Evolutionary conservation across 2,113 vertebrate species (phyloP).

Genomic region (Callorhinus ursinus): DNA sequence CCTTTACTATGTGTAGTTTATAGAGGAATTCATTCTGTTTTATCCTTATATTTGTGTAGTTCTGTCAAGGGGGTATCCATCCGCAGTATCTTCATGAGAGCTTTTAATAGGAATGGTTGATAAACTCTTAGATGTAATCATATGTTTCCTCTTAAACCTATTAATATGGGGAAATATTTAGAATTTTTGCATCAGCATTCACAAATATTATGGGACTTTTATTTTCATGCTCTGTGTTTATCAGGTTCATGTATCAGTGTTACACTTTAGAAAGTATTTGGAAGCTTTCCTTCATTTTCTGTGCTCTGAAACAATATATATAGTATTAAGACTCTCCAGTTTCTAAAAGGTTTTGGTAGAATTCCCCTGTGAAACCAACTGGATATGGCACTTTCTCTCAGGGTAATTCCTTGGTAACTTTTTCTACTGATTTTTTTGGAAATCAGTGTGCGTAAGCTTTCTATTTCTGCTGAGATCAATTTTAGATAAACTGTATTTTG

Average conservation of each 20-base stretch:
- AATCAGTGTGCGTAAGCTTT: background rate
- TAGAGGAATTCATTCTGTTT: background rate
- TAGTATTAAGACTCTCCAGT: background rate
- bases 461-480: background rate
- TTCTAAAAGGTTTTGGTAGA: background rate
- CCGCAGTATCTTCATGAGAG: background rate
- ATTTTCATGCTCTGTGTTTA: background rate
- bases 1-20: background rate
- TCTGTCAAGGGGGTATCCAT: background rate
- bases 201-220: background rate
- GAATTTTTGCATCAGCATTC: background rate
- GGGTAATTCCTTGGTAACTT: background rate
- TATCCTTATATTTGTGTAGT: background rate
- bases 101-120: background rate
- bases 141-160: background rate
- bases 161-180: too few species aligned
- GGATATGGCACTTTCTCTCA: background rate
- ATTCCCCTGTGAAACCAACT: background rate
- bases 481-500: background rate
- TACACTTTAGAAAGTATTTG: background rate
- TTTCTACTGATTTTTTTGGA: background rate
- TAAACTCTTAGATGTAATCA: background rate
- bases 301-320: background rate
- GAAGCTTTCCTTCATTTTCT: too few species aligned
- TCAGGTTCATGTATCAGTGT: background rate